These are phyloP conservation scores for Rhodinocichla rosea DNA, from an alignment of 2,113 vertebrate genomes.

Conservation along the genomic window DNA sequence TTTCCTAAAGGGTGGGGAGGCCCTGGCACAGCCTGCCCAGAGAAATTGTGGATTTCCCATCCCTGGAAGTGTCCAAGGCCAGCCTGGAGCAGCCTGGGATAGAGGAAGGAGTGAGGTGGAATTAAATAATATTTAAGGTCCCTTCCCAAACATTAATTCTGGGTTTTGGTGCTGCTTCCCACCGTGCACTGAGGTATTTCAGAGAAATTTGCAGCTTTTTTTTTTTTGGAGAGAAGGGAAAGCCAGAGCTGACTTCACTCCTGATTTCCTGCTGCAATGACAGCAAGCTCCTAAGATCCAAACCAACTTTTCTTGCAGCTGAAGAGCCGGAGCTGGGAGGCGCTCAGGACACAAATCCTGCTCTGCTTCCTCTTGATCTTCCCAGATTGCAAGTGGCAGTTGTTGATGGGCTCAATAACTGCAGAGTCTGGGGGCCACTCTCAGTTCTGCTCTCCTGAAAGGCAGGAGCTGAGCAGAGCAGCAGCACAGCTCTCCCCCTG, in stretches of 20 bases:
- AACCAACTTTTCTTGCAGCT: fast-evolving
- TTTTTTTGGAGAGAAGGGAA: background rate
- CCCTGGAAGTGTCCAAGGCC: background rate
- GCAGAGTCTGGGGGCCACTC: background rate
- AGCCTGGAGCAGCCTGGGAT: fast-evolving
- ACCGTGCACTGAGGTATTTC: no score
- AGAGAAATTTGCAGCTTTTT: background rate
- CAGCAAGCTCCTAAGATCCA: fast-evolving
- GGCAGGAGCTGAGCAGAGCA: background rate
- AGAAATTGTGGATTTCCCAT: background rate
- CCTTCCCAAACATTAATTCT: background rate
- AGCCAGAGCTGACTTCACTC: background rate
- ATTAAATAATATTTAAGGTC: background rate
- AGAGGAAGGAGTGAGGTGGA: background rate
- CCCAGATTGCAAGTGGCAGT: background rate
- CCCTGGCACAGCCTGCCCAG: background rate
- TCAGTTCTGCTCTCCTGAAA: background rate
- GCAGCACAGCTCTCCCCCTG: fast-evolving
- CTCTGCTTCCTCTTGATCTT: background rate
- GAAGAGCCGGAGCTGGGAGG: fast-evolving
- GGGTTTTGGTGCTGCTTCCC: background rate
- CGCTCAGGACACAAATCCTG: background rate
- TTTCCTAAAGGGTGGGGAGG: background rate
- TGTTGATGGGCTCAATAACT: background rate
- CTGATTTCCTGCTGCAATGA: background rate